A percentile compares a stretch with the other conserved stretches of the same genome.
These are phyloP conservation scores for Atractosteus spatula DNA, from an alignment of 2,113 vertebrate genomes.

Conservation along the genomic window DNA sequence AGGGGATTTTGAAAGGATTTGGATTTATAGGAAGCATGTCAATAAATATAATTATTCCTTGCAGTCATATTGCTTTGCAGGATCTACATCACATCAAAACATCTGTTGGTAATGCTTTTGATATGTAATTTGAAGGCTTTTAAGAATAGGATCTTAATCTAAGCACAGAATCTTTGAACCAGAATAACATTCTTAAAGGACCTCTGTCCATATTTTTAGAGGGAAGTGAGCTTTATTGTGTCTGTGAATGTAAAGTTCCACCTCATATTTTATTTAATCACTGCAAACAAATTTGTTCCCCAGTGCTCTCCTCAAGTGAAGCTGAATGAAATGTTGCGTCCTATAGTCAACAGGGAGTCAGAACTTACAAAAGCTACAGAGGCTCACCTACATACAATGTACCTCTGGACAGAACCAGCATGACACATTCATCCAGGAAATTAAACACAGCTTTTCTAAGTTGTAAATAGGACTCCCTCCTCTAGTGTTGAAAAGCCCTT, in stretches of 20 bases:
- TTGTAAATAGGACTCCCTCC: constrained; percentile 39
- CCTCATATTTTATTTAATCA: constrained; percentile 44
- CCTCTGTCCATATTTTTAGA: no score
- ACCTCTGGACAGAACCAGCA: constrained; percentile 41
- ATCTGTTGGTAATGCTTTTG: no score
- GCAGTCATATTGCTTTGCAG: no score
- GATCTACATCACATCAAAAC: no score
- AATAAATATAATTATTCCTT: no score
- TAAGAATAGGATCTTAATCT: no score
- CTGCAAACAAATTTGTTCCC: constrained; percentile 37
- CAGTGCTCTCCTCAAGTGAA: neutral
- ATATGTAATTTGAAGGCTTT: no score
- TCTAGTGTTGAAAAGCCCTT: constrained; percentile 18
- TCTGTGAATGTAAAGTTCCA: constrained; percentile 44
- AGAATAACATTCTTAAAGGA: no score
- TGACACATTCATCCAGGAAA: constrained; percentile 47
- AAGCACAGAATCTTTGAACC: no score
- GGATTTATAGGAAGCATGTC: no score
- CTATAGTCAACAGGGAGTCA: constrained; percentile 40
- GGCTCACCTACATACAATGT: constrained; percentile 42
- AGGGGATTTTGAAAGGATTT: no score
- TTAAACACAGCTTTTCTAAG: constrained; percentile 50
- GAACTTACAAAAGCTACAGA: constrained; percentile 25
- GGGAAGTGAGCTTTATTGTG: no score
- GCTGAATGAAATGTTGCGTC: constrained; percentile 41